These are phyloP conservation scores for Osmerus mordax DNA, from an alignment of 2,113 vertebrate genomes.

Conservation along the genomic window DNA sequence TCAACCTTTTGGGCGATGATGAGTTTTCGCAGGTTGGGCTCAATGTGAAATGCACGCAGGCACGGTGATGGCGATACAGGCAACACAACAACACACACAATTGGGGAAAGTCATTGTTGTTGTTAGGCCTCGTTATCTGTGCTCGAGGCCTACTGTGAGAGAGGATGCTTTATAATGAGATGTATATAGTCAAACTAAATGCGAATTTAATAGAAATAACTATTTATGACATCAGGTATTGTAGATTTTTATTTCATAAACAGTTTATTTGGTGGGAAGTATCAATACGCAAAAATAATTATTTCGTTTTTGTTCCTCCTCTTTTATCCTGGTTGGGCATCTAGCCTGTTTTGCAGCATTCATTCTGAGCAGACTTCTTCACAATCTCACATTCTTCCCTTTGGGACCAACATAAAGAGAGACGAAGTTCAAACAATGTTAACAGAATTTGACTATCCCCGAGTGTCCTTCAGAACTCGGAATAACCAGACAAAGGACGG, in stretches of 20 bases:
- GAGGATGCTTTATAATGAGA: too few relatives aligned
- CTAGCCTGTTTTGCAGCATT: neutral
- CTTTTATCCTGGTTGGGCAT: too few relatives aligned
- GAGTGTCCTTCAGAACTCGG: constrained; percentile 32
- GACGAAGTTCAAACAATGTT: constrained; percentile 51
- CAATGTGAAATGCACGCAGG: constrained; percentile 54
- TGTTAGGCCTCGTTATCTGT: neutral
- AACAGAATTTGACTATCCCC: constrained; percentile 51
- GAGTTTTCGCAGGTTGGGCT: constrained; percentile 62
- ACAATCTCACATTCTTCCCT: constrained; percentile 48
- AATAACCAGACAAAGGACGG: neutral
- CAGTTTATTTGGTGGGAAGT: too few relatives aligned
- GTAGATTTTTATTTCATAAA: too few relatives aligned
- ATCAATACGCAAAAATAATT: too few relatives aligned
- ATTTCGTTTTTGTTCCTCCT: too few relatives aligned
- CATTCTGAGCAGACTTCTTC: constrained; percentile 53
- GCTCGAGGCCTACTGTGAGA: too few relatives aligned
- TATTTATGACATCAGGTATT: too few relatives aligned
- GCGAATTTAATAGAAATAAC: too few relatives aligned
- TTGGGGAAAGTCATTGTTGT: neutral
- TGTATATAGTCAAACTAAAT: too few relatives aligned
- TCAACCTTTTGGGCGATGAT: constrained; percentile 76
- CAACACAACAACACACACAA: too few relatives aligned
- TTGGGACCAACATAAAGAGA: constrained; percentile 46
- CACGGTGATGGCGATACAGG: constrained; percentile 33